Evolutionary conservation across 1,140 invertebrate species (phyloP).

Genomic region (Diabrotica undecimpunctata): DNA sequence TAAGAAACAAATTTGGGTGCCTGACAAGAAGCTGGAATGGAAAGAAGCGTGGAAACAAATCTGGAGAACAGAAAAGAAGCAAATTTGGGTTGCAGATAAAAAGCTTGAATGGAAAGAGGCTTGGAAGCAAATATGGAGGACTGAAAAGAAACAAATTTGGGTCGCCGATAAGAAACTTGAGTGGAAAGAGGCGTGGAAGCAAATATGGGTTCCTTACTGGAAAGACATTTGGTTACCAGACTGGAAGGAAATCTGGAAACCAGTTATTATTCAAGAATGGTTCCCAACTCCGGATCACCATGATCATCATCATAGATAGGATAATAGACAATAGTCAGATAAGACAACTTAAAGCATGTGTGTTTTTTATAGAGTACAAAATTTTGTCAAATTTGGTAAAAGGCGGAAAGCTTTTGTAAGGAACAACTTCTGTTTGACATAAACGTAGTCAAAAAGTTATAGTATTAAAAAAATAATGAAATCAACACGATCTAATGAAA

Average conservation of each 20-base stretch:
- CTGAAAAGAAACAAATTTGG: constrained; percentile 76
- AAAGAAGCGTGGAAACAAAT: constrained; percentile 75
- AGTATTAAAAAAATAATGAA: too few species aligned
- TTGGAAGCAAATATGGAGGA: constrained; percentile 72
- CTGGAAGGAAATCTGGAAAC: constrained; percentile 65
- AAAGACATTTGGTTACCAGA: constrained; percentile 70
- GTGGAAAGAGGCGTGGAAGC: constrained; percentile 63
- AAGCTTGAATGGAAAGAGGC: constrained; percentile 71
- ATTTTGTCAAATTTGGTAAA: too few species aligned
- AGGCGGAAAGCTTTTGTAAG: too few species aligned
- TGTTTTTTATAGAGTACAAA: too few species aligned
- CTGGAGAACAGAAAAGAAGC: constrained; percentile 72
- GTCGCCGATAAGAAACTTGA: constrained; percentile 66
- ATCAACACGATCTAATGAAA: too few species aligned
- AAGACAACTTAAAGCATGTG: too few species aligned
- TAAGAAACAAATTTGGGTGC: constrained; percentile 73
- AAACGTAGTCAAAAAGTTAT: too few species aligned
- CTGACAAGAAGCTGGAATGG: constrained; percentile 72
- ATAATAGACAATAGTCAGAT: neutral
- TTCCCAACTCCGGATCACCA: constrained; percentile 54
- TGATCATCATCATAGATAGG: constrained; percentile 41
- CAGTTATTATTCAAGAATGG: constrained; percentile 72
- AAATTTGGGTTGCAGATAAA: constrained; percentile 74
- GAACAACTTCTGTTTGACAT: too few species aligned
- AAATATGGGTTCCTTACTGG: constrained; percentile 68